Percentiles rank a stretch among this genome's conserved stretches.
Evolutionary conservation across 2,888 invertebrate species (phyloP).

Genomic region (Stenodera caucasica): DNA sequence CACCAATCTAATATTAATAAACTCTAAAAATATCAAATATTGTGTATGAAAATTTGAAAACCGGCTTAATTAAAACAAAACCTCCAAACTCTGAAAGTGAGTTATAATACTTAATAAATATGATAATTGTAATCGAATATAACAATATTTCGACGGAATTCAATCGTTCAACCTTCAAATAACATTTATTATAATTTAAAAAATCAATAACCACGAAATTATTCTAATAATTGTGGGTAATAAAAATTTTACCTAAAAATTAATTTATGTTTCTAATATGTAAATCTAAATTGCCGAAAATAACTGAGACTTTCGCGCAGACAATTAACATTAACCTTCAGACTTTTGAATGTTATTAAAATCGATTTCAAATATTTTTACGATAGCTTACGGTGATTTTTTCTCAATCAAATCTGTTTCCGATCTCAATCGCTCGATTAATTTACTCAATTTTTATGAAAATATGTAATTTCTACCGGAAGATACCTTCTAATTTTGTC

Average conservation of each 20-base stretch:
- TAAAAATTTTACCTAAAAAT: constrained; percentile 23
- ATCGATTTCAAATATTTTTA: constrained; percentile 3
- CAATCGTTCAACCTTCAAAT: constrained; percentile 39
- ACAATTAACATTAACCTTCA: constrained; percentile 13
- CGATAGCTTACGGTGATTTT: neutral
- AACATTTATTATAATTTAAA: constrained; percentile 34
- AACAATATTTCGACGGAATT: constrained; percentile 29
- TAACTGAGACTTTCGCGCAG: constrained; percentile 5
- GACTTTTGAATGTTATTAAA: constrained; percentile 4
- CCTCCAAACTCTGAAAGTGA: no score
- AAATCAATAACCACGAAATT: constrained; percentile 25
- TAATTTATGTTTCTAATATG: constrained; percentile 7
- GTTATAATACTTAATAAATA: no score
- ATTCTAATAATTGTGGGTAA: constrained; percentile 21
- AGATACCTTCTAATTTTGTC: neutral
- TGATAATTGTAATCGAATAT: constrained; percentile 8
- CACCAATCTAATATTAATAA: no score
- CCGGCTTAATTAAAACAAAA: constrained; percentile 5
- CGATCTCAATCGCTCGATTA: no score
- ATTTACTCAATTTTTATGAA: no score
- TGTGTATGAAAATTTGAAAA: neutral
- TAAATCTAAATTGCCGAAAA: constrained; percentile 7
- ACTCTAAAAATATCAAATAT: neutral
- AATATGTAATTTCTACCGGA: neutral
- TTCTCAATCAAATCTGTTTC: neutral